phyloP scores from a whole-genome alignment of 53 echinoderm and acorn worm genomes.

The Hippasteria phrygiana region DNA sequence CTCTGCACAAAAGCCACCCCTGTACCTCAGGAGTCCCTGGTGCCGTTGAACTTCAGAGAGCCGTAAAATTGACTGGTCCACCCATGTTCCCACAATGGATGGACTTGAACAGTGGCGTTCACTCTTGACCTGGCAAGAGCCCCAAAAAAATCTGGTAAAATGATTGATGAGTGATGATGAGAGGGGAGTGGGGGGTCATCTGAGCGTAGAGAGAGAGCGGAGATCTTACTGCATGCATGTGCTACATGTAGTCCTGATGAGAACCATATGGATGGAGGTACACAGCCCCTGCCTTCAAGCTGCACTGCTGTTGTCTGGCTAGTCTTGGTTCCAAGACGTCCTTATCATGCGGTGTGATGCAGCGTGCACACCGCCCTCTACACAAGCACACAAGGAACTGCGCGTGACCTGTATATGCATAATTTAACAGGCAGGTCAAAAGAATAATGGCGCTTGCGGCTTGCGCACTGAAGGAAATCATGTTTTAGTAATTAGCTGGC shows the following conservation, averaged over 20 bases:
- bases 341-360: no score
- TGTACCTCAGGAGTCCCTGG: not conserved
- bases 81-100: not conserved
- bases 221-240: not conserved
- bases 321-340: no score
- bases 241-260: not conserved
- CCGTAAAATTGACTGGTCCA: constrained; percentile 57
- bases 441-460: no score
- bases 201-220: not conserved
- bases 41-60: constrained; percentile 28
- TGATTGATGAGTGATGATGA: constrained; percentile 40
- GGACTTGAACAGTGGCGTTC: not conserved
- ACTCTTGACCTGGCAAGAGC: constrained; percentile 22
- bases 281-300: not conserved
- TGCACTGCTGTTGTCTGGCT: not conserved
- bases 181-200: not conserved
- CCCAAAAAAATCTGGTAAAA: not conserved
- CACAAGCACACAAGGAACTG: no score
- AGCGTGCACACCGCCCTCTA: no score
- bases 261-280: constrained; percentile 38
- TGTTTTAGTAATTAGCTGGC: no score
- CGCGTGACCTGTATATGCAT: no score
- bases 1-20: not conserved
- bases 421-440: no score
- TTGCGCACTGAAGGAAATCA: no score